These are phyloP conservation scores for Drosophila multiciliata DNA, from an alignment of 2,888 invertebrate genomes.

Conservation along the genomic window DNA sequence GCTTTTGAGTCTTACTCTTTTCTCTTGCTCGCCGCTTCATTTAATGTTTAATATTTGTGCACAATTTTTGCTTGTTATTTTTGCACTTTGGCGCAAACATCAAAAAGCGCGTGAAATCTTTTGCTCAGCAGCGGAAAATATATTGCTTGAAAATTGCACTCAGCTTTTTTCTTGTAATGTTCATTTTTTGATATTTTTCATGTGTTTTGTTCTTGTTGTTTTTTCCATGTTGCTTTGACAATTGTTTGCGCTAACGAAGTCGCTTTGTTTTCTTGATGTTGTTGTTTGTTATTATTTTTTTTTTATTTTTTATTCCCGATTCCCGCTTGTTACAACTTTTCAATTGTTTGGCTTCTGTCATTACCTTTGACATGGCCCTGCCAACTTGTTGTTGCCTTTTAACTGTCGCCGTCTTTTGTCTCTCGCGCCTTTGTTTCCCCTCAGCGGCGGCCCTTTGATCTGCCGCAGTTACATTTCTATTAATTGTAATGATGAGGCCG, in stretches of 20 bases:
- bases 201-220: slow-evolving; percentile 29
- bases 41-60: slow-evolving; percentile 76
- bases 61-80: slow-evolving; percentile 72
- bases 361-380: slow-evolving; percentile 76
- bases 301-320: slow-evolving; percentile 11
- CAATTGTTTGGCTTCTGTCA: slow-evolving; percentile 80
- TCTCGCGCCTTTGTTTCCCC: slow-evolving; percentile 67
- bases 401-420: slow-evolving; percentile 79
- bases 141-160: slow-evolving; percentile 77
- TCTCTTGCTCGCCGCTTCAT: slow-evolving; percentile 47
- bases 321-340: slow-evolving; percentile 72
- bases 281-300: slow-evolving; percentile 26
- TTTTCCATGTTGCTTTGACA: slow-evolving; percentile 63
- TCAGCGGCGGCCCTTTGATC: slow-evolving; percentile 65
- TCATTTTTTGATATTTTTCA: slow-evolving; percentile 48
- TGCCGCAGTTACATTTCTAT: slow-evolving; percentile 70
- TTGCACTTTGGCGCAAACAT: slow-evolving; percentile 71
- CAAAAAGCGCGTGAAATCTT: slow-evolving; percentile 80
- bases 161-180: slow-evolving; percentile 39
- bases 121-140: slow-evolving; percentile 64
- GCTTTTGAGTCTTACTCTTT: slow-evolving; percentile 14
- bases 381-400: slow-evolving; percentile 72
- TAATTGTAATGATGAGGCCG: slow-evolving; percentile 73
- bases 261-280: slow-evolving; percentile 65
- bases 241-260: slow-evolving; percentile 75